A percentile compares a stretch with the other conserved stretches of the same genome.
Evolutionary conservation across 2,888 invertebrate genomes (phyloP).

Genomic region (Merodon equestris): DNA sequence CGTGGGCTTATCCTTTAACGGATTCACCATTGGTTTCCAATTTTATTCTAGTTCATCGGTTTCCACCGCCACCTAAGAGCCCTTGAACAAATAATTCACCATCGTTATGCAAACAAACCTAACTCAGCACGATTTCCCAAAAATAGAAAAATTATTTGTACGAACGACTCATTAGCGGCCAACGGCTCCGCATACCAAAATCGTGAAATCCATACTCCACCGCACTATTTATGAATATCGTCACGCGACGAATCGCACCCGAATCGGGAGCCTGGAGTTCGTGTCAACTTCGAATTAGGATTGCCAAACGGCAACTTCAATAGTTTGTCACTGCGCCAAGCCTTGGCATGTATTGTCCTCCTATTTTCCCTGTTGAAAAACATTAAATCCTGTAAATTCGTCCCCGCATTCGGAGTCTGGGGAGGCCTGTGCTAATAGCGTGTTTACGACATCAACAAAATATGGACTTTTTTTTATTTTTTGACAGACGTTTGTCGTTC

Average conservation of each 20-base stretch:
- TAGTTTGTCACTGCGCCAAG: slow-evolving; percentile 47
- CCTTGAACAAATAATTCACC: slow-evolving; percentile 36
- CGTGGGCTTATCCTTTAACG: too few relatives aligned
- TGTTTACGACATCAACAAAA: slow-evolving; percentile 42
- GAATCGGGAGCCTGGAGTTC: slow-evolving; percentile 16
- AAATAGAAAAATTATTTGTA: slow-evolving; percentile 15
- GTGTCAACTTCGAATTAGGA: slow-evolving; percentile 52
- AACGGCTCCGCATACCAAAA: too few relatives aligned
- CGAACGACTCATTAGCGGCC: too few relatives aligned
- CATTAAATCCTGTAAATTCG: slow-evolving; percentile 29
- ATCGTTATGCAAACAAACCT: slow-evolving; percentile 30
- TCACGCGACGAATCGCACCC: slow-evolving; percentile 46
- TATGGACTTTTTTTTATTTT: too few relatives aligned
- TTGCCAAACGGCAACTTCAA: slow-evolving; percentile 41
- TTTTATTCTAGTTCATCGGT: too few relatives aligned
- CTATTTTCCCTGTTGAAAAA: slow-evolving; percentile 35
- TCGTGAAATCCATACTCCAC: background rate
- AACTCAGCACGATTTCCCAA: slow-evolving; percentile 28
- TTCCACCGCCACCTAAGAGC: background rate
- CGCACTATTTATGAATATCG: slow-evolving; percentile 49
- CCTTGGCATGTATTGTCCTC: slow-evolving; percentile 1
- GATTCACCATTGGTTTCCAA: too few relatives aligned
- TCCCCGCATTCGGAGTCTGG: background rate
- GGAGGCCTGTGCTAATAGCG: slow-evolving; percentile 33
- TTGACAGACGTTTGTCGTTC: too few relatives aligned